A percentile compares a stretch with the other conserved stretches of the same genome.
Evolutionary conservation across 2,113 vertebrate genomes (phyloP).

Genomic region (Hydropotes inermis): DNA sequence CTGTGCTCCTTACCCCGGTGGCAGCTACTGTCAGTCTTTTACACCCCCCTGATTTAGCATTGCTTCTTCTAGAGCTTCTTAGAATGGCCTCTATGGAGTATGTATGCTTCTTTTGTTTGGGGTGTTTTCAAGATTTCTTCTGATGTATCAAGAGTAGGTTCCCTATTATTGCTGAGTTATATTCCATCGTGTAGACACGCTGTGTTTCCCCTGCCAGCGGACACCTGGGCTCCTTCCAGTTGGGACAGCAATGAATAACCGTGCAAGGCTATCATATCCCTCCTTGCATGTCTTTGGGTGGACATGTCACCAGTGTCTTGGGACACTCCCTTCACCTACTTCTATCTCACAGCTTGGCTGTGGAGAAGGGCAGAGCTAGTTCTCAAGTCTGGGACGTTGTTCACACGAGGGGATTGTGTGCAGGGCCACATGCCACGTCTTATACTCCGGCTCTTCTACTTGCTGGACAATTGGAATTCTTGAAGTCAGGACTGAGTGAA

Average conservation of each 20-base stretch:
- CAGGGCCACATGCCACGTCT: fast-evolving
- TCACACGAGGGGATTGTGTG: fast-evolving
- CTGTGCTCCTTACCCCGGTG: too few species aligned
- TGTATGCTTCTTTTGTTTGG: fast-evolving
- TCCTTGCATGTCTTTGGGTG: neutral
- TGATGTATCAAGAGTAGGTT: fast-evolving
- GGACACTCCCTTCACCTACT: neutral
- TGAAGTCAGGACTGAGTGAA: neutral
- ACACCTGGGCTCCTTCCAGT: neutral
- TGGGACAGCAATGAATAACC: too few species aligned
- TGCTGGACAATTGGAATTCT: neutral
- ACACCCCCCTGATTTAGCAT: neutral
- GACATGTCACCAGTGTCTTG: neutral
- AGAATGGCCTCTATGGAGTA: fast-evolving
- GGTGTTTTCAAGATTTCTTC: neutral
- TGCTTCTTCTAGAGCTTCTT: neutral
- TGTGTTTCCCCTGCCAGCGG: fast-evolving
- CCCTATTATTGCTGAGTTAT: neutral
- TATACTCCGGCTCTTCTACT: neutral
- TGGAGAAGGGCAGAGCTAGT: neutral
- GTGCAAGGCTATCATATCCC: fast-evolving
- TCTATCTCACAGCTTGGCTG: neutral
- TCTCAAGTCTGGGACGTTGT: neutral
- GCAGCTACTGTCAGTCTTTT: neutral
- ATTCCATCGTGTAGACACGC: fast-evolving